These are phyloP conservation scores for Tetramorium simillimum DNA, from an alignment of 1,140 invertebrate genomes.

Conservation along the genomic window DNA sequence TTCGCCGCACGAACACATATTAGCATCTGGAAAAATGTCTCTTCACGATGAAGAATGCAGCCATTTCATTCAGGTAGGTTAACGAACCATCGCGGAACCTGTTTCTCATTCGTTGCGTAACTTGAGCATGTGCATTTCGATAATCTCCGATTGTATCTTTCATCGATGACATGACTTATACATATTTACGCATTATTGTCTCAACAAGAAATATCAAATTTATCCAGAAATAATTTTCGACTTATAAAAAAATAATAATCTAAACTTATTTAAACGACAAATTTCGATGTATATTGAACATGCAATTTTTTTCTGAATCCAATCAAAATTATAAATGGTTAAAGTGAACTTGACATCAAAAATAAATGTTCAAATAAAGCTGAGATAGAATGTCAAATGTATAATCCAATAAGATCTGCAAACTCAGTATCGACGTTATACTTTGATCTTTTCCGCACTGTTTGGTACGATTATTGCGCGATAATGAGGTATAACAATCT, in stretches of 20 bases:
- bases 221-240: neutral
- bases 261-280: neutral
- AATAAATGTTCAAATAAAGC: neutral
- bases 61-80: constrained; percentile 34
- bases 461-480: neutral
- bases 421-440: neutral
- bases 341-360: neutral
- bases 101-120: neutral
- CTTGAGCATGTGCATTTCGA: neutral
- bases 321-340: neutral
- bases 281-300: neutral
- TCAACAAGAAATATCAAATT: neutral
- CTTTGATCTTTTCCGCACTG: neutral
- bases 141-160: neutral
- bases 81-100: neutral
- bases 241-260: neutral
- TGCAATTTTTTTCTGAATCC: neutral
- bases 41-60: neutral
- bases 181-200: neutral
- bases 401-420: neutral
- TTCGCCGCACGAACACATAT: neutral
- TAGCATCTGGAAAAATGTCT: neutral
- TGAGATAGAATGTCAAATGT: neutral
- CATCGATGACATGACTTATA: neutral
- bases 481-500: neutral